Conservation (phyloP, 2,888 invertebrate species). For the Eulithis testata region DNA sequence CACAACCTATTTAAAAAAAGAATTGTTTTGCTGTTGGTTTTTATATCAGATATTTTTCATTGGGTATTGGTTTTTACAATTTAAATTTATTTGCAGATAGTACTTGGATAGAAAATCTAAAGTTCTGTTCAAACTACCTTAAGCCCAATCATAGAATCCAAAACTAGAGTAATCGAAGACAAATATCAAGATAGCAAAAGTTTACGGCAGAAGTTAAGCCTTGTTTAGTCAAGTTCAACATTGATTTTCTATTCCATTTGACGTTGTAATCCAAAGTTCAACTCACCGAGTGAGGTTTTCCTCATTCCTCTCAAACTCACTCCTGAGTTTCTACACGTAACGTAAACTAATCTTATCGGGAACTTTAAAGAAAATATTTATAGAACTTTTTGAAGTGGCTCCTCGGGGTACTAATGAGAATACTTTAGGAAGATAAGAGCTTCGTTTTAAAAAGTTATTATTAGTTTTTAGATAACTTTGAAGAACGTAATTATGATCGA, state of each 20-base stretch:
- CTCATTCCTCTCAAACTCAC: constrained; percentile 8
- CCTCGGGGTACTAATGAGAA: constrained; percentile 40
- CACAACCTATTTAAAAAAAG: too few species aligned
- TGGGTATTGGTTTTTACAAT: too few species aligned
- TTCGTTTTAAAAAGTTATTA: constrained; percentile 38
- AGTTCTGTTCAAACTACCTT: too few species aligned
- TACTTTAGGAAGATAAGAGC: constrained; percentile 41
- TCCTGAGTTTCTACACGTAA: constrained; percentile 42
- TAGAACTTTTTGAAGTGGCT: constrained; percentile 37
- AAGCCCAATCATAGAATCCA: too few species aligned
- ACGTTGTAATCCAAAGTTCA: background rate
- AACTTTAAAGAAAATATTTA: constrained; percentile 48
- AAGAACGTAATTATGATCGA: constrained; percentile 25
- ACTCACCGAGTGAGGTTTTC: background rate
- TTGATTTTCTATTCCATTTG: constrained; percentile 1
- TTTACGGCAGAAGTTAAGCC: too few species aligned
- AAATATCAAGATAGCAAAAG: too few species aligned
- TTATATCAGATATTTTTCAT: too few species aligned
- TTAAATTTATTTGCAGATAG: too few species aligned
- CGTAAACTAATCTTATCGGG: constrained; percentile 45
- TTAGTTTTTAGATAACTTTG: constrained; percentile 38
- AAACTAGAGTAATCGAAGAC: too few species aligned
- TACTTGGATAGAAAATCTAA: too few species aligned
- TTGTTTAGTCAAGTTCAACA: background rate
- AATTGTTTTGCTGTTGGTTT: too few species aligned